These are phyloP conservation scores for Procapra przewalskii DNA, from an alignment of 2,113 vertebrate species.

Conservation along the genomic window DNA sequence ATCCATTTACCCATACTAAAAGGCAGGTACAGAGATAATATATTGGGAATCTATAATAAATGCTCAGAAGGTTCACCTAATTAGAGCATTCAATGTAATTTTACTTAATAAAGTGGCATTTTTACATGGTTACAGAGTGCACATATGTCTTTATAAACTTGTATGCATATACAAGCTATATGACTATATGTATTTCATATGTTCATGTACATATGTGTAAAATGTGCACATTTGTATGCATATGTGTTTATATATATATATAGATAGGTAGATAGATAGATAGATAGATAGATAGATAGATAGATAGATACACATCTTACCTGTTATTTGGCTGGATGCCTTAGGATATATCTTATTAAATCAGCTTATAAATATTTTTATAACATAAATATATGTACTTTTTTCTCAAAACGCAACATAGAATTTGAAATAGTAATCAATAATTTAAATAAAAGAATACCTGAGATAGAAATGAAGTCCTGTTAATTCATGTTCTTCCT, in stretches of 20 bases:
- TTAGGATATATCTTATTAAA: background rate
- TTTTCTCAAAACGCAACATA: background rate
- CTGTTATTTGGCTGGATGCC: background rate
- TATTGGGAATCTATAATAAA: background rate
- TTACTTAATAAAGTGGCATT: background rate
- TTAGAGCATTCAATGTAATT: background rate
- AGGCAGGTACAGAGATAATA: background rate
- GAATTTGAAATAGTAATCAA: background rate
- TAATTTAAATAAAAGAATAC: background rate
- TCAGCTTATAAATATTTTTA: background rate
- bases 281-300: background rate
- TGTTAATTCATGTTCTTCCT: background rate
- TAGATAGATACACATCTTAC: background rate
- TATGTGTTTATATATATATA: background rate
- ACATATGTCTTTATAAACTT: background rate
- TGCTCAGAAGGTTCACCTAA: background rate
- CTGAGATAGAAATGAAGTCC: background rate
- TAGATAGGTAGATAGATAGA: background rate
- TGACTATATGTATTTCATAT: background rate
- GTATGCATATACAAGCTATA: background rate
- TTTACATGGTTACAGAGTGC: background rate
- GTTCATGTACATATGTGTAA: background rate
- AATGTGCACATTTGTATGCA: background rate
- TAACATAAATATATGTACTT: background rate
- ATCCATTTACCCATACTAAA: background rate